Base-by-base conservation (phyloP, 2,797 vertebrate genomes). In the Rhinichthys osculus region DNA sequence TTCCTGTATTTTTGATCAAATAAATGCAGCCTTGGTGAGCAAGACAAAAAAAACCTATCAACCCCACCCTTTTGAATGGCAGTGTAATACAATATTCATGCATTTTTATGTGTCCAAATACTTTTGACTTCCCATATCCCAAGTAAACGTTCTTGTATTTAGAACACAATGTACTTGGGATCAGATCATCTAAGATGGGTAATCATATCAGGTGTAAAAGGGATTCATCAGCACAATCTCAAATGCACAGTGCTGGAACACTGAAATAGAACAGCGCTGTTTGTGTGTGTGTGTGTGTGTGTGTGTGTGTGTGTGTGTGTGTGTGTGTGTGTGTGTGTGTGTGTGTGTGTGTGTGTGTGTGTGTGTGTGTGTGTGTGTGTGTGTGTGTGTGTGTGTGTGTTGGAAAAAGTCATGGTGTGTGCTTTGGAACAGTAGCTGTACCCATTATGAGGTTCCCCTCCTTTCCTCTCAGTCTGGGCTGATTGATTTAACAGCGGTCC, bases 401-500 rank as follows among this genome's bases (percentile, higher is more conserved):
- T 83, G 76, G 67, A 83, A 78, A 38, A 79, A 38, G 30, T 83
- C 42, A 47, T n/a, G 33, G 57, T 76, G 47, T 83, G 54, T 47
- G 42, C n/a, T 79, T 62, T 72, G 76, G 77, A 86, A 76, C 70
- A 76, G 71, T 54, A 81, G 71, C 71, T 57, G 23, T 67, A 42
- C 30, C 54, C 54, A n/a, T n/a, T 66, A 87, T 47, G 70, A 80
- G 44, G 69, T 47, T 44, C 16, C 2, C n/a, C 16, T 71, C 70
- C 38, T 57, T 35, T 70, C 50, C 52, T 59, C 50, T 70, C n/a
- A 72, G 78, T 64, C 67, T 83, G 76, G 78, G 27, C 27, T 86
- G 78, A 81, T 84, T 62, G 85, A 80, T 86, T 82, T 80, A 80
- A 47, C 85, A 83, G 85, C 19, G 64, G 33, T 40, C 40, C 21